Evolutionary conservation across 1,140 invertebrate species (phyloP).

Genomic region (Polyergus mexicanus): DNA sequence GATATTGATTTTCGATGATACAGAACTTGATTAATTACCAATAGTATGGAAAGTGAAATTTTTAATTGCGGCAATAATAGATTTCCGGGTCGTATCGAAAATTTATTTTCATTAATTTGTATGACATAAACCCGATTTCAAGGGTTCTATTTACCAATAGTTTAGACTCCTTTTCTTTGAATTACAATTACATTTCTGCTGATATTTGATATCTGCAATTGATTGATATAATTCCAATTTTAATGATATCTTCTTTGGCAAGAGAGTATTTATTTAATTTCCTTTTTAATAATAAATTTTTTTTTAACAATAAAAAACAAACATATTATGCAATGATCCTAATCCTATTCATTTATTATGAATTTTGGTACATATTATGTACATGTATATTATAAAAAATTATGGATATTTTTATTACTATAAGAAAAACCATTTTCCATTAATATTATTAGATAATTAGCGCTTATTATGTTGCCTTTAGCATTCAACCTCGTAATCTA

Average conservation of each 20-base stretch:
- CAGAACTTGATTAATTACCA: conserved; percentile 26
- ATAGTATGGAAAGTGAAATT: conserved; percentile 27
- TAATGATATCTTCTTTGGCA: not conserved
- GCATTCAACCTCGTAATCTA: not conserved
- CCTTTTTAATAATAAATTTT: not conserved
- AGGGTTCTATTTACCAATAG: not conserved
- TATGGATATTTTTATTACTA: not conserved
- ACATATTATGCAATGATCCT: not conserved
- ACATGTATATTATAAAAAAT: not conserved
- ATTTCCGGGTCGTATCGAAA: not conserved
- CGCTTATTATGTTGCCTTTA: not conserved
- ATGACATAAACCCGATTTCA: not conserved
- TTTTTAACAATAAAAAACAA: no score
- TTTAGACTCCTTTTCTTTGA: not conserved
- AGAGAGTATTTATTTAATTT: not conserved
- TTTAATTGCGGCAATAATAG: conserved; percentile 15
- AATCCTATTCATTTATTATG: not conserved
- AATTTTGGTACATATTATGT: not conserved
- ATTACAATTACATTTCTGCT: not conserved
- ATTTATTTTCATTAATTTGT: conserved; percentile 13
- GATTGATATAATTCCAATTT: not conserved
- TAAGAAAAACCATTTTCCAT: not conserved
- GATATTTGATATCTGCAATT: conserved; percentile 10
- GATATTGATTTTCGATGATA: conserved; percentile 26
- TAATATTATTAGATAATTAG: not conserved